These are phyloP conservation scores for Pogonocichla stellata DNA, from an alignment of 2,113 vertebrate genomes.

Conservation along the genomic window DNA sequence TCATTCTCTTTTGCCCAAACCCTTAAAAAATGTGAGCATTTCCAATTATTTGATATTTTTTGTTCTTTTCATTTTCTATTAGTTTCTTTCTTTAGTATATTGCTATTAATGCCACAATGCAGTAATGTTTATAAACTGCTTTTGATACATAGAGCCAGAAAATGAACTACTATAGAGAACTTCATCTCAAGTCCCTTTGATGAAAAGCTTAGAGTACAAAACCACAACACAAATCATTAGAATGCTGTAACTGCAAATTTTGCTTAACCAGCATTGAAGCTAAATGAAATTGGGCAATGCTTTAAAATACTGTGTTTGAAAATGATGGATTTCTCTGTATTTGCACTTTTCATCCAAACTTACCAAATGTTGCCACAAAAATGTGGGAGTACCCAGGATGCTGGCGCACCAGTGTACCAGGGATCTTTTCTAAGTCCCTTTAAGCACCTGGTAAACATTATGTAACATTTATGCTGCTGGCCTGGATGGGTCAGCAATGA, in stretches of 20 bases:
- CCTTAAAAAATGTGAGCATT: not conserved
- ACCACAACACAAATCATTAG: not conserved
- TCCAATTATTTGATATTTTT: not conserved
- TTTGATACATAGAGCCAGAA: not conserved
- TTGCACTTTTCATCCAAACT: not conserved
- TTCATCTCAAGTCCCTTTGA: not conserved
- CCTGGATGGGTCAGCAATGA: not conserved
- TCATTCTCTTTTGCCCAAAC: not conserved
- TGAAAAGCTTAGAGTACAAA: not conserved
- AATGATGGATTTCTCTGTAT: not conserved
- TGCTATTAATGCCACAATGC: not conserved
- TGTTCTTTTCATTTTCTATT: not conserved
- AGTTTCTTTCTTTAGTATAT: not conserved
- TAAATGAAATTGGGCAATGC: not conserved
- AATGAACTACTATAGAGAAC: not conserved
- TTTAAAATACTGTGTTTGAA: not conserved
- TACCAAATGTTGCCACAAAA: not conserved
- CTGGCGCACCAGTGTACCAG: not conserved
- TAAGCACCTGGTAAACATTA: too few species aligned
- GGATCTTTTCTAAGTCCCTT: not conserved
- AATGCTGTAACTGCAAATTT: not conserved
- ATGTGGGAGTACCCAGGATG: not conserved
- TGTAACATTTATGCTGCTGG: not conserved
- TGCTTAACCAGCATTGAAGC: not conserved
- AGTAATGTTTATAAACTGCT: not conserved